Evolutionary conservation across 2,797 vertebrate species (phyloP), one percentile per base, ranked within the genome.

Genomic region (Propithecus deckenii): DNA sequence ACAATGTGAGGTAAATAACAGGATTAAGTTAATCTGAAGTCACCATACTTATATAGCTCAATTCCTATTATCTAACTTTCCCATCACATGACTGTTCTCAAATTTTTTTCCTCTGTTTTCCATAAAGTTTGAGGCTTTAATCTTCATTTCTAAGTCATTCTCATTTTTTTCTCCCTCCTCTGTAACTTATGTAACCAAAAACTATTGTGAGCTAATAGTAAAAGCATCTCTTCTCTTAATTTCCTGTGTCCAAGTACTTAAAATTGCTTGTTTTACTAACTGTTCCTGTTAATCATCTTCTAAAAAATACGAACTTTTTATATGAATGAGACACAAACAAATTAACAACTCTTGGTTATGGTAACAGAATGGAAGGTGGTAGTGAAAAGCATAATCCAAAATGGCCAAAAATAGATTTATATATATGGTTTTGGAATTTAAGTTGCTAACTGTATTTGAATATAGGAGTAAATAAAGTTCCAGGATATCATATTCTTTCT

Each of bases 111-210:
- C 57, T 92, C 43, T 50, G 35, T 67, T 78, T 63, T 65, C 78
- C 78, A 97, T 32, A 61, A 96, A 84, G 17, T 93, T 84, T 94
- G 23, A 94, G 32, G 38, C 67, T 95, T 94, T 94, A 74, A 72
- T 72, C 55, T 94, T 94, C 65, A 86, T 95, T 95, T 89, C 72
- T 57, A 86, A 71, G 52, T 76, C 48, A 95, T 85, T 74, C 30
- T 1, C 48, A 78, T 80, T 25, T 76, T 86, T 86, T 95, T 75
- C 48, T 89, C 52, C 67, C 81, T 72, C 35, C 32, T 95, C 43
- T 89, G 17, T 69, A 81, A 78, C n/a, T 83, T 75, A 95, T 0
- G 4, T 59, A 96, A 87, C 25, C 78, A 79, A 71, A 20, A 86
- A 74, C 28, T 86, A 87, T n/a, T 41, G 17, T 86, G 32, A 76